phyloP scores from a whole-genome alignment of 2,888 invertebrate species.

The Gymnocheta viridis region DNA sequence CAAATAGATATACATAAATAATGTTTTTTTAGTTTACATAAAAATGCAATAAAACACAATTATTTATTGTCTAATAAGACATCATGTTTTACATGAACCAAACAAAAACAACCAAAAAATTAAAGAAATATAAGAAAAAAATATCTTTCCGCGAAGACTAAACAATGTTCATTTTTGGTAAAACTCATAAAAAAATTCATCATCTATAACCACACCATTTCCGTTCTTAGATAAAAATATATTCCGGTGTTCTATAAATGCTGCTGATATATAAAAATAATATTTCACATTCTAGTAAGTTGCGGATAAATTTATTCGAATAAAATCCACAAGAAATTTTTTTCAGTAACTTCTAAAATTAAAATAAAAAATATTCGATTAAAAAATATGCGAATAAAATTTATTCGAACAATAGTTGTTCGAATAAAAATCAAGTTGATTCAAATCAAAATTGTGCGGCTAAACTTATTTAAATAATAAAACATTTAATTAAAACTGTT shows the following conservation, averaged over 20 bases:
- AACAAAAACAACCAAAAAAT: conserved; percentile 2
- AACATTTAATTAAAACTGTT: too few relatives aligned
- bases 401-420: too few relatives aligned
- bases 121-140: conserved; percentile 4
- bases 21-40: conserved; percentile 50
- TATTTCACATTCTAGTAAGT: too few relatives aligned
- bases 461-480: too few relatives aligned
- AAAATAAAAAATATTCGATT: too few relatives aligned
- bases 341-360: too few relatives aligned
- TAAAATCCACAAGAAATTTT: too few relatives aligned
- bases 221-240: background rate
- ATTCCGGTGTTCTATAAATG: background rate
- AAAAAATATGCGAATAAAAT: too few relatives aligned
- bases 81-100: conserved; percentile 43
- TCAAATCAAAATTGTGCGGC: too few relatives aligned
- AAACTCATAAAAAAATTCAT: conserved; percentile 23
- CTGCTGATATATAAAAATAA: background rate
- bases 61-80: conserved; percentile 64
- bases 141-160: conserved; percentile 17
- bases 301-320: too few relatives aligned
- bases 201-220: conserved; percentile 32
- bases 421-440: too few relatives aligned
- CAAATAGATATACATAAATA: conserved; percentile 34
- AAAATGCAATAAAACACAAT: conserved; percentile 63
- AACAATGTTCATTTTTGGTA: conserved; percentile 50